These are phyloP conservation scores for Sebastiscus tertius DNA, from an alignment of 2,797 vertebrate genomes.

Conservation along the genomic window DNA sequence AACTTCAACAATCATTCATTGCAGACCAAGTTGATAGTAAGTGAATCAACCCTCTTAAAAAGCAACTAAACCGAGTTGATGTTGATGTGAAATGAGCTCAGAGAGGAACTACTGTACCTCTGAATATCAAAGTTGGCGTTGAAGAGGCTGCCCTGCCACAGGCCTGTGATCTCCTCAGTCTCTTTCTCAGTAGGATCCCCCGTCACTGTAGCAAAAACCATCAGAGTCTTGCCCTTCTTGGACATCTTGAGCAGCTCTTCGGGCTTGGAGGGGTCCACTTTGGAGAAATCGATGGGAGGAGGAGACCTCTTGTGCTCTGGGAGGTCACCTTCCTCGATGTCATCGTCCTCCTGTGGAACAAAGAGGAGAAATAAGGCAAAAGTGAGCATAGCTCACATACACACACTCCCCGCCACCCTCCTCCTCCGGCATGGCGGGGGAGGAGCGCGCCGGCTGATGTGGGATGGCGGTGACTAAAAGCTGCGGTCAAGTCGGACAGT, in stretches of 20 bases:
- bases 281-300: slow-evolving; percentile 92
- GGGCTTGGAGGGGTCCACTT: slow-evolving; percentile 91
- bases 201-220: slow-evolving; percentile 95
- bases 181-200: slow-evolving; percentile 94
- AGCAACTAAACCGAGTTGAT: not conserved
- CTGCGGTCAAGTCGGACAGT: too few species aligned
- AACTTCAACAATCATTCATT: not conserved
- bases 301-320: slow-evolving; percentile 92
- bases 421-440: too few species aligned
- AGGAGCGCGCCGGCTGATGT: too few species aligned
- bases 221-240: slow-evolving; percentile 95
- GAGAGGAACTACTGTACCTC: slow-evolving; percentile 78
- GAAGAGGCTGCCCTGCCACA: slow-evolving; percentile 97
- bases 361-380: not conserved
- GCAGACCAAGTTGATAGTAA: not conserved
- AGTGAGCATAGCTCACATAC: too few species aligned
- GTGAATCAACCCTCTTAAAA: not conserved
- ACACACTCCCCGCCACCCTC: too few species aligned
- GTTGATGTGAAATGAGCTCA: not conserved
- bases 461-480: too few species aligned
- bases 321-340: slow-evolving; percentile 96
- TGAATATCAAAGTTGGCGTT: slow-evolving; percentile 98
- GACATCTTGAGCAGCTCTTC: slow-evolving; percentile 94
- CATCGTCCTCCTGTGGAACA: slow-evolving; percentile 88
- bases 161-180: slow-evolving; percentile 92